A percentile compares a stretch with the other conserved stretches of the same genome.
Evolutionary conservation across 2,888 invertebrate genomes (phyloP).

Genomic region (Eristalis arbustorum): DNA sequence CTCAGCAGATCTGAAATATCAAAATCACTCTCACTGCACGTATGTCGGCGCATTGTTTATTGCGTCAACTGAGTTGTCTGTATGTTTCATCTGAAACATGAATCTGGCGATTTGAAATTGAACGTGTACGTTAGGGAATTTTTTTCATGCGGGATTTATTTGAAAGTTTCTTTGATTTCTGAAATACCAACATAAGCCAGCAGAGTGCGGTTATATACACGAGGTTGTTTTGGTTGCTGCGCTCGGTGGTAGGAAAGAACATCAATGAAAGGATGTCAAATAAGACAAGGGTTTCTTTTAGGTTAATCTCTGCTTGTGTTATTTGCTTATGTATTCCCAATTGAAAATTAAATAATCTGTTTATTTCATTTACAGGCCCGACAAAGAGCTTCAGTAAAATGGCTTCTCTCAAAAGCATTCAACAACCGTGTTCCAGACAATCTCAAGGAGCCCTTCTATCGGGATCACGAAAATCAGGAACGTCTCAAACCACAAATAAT

Average conservation of each 20-base stretch:
- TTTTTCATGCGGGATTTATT: too few species aligned
- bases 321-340: background rate
- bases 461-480: conserved; percentile 96
- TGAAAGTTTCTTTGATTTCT: too few species aligned
- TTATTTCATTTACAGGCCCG: conserved; percentile 89
- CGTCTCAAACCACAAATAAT: conserved; percentile 95
- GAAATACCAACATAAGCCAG: too few species aligned
- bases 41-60: conserved; percentile 3
- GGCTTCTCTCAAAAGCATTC: conserved; percentile 97
- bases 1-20: background rate
- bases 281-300: background rate
- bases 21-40: background rate
- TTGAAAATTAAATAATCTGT: conserved; percentile 18
- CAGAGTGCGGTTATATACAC: too few species aligned
- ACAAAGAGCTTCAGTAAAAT: conserved; percentile 96
- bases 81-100: background rate
- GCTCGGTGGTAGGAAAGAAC: too few species aligned
- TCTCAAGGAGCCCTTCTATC: conserved; percentile 95
- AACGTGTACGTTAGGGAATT: too few species aligned
- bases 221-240: too few species aligned
- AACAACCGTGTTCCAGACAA: conserved; percentile 96
- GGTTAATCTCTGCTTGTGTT: background rate
- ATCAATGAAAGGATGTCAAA: too few species aligned
- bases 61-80: background rate
- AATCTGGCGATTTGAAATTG: too few species aligned